Conservation (phyloP, 1,140 invertebrate species). For the Hestina assimilis region DNA sequence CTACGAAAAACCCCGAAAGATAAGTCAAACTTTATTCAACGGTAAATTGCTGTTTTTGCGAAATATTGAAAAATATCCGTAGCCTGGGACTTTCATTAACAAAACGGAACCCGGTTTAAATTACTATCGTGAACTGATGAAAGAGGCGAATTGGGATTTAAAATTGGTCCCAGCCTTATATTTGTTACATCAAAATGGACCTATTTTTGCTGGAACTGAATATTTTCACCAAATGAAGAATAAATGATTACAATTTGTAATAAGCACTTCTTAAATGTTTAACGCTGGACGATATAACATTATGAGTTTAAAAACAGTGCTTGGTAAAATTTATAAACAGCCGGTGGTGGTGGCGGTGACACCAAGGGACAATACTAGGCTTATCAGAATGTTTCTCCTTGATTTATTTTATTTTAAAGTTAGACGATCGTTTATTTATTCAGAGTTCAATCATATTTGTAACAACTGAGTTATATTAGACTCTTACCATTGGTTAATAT, state of each 20-base stretch:
- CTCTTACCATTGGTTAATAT: background rate
- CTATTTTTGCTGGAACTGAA: too few relatives aligned
- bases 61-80: slow-evolving; percentile 1
- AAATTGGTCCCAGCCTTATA: background rate
- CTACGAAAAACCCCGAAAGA: too few relatives aligned
- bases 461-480: background rate
- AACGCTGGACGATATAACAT: too few relatives aligned
- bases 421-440: background rate
- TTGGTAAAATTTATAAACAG: too few relatives aligned
- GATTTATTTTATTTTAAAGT: background rate
- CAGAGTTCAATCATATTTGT: background rate
- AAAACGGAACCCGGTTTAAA: slow-evolving; percentile 7
- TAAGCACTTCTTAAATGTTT: too few relatives aligned
- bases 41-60: background rate
- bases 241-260: background rate
- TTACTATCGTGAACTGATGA: slow-evolving; percentile 6
- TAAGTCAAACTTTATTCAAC: too few relatives aligned
- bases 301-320: too few relatives aligned
- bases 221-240: too few relatives aligned
- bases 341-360: too few relatives aligned
- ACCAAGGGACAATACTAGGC: too few relatives aligned
- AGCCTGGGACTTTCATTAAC: background rate
- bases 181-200: background rate
- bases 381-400: background rate
- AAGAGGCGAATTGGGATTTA: slow-evolving; percentile 1